Evolutionary conservation across 1,140 invertebrate genomes (phyloP).

Genomic region (Drosophila arizonae): DNA sequence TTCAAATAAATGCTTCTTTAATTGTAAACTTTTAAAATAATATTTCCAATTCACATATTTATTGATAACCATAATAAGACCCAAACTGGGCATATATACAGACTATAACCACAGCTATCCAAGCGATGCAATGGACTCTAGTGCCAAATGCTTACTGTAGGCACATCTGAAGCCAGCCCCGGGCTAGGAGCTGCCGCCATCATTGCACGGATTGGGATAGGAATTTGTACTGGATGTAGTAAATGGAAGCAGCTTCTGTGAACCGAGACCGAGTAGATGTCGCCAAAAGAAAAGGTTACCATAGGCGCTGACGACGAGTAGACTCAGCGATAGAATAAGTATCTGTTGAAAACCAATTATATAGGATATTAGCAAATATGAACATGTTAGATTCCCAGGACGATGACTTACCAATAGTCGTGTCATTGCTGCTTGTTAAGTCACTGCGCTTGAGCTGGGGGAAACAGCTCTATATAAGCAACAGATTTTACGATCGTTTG

Average conservation of each 20-base stretch:
- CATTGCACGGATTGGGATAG: background rate
- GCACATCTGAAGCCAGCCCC: background rate
- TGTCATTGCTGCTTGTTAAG: constrained; percentile 20
- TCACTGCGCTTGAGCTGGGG: constrained; percentile 1
- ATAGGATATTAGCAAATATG: background rate
- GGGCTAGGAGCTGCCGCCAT: background rate
- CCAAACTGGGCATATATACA: background rate
- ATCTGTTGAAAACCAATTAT: constrained; percentile 11
- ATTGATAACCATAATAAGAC: no score
- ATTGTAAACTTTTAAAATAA: no score
- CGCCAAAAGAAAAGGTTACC: constrained; percentile 4
- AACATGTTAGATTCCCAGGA: background rate
- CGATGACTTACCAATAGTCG: constrained; percentile 37
- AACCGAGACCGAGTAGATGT: constrained; percentile 5
- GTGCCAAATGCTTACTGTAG: background rate
- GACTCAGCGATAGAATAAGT: constrained; percentile 26
- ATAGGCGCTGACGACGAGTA: constrained; percentile 30
- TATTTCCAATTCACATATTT: no score
- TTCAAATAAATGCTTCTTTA: no score
- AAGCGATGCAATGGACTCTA: background rate
- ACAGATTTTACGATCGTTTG: background rate
- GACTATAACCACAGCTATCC: background rate
- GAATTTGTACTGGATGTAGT: background rate
- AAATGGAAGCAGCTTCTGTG: background rate
- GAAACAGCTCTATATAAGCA: constrained; percentile 25